Evolutionary conservation across 37 sponge, comb jelly and placozoan species (phyloP).

Genomic region (Cladorhizidae sp.): DNA sequence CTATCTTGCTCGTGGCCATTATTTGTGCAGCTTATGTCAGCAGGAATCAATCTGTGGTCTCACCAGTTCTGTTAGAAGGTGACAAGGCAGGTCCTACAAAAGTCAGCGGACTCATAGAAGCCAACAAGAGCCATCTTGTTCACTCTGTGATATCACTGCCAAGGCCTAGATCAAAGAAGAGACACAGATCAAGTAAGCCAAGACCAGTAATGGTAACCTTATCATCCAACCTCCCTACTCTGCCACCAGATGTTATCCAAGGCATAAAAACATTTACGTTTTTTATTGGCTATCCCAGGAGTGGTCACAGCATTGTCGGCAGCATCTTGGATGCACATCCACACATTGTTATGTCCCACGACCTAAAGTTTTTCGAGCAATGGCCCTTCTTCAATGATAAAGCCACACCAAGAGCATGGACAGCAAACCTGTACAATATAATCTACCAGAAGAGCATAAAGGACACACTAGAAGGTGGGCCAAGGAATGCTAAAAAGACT

Average conservation of each 20-base stretch:
- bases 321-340: constrained; percentile 67
- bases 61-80: no score
- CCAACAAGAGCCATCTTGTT: no score
- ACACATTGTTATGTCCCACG: constrained; percentile 46
- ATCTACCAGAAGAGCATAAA: constrained; percentile 25
- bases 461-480: neutral
- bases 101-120: no score
- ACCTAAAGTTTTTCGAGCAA: constrained; percentile 23
- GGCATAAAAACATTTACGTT: constrained; percentile 44
- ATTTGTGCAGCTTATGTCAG: no score
- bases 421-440: neutral
- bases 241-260: neutral
- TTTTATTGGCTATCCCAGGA: constrained; percentile 56
- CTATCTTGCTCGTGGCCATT: no score
- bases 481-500: neutral
- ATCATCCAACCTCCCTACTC: neutral
- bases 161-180: no score
- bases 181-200: no score
- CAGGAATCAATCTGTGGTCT: no score
- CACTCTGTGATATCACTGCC: no score
- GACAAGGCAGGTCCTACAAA: no score
- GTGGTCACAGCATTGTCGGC: constrained; percentile 63
- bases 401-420: neutral
- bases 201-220: no score
- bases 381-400: neutral